Conservation (phyloP, 2,113 vertebrate species). For the Sturnira hondurensis region DNA sequence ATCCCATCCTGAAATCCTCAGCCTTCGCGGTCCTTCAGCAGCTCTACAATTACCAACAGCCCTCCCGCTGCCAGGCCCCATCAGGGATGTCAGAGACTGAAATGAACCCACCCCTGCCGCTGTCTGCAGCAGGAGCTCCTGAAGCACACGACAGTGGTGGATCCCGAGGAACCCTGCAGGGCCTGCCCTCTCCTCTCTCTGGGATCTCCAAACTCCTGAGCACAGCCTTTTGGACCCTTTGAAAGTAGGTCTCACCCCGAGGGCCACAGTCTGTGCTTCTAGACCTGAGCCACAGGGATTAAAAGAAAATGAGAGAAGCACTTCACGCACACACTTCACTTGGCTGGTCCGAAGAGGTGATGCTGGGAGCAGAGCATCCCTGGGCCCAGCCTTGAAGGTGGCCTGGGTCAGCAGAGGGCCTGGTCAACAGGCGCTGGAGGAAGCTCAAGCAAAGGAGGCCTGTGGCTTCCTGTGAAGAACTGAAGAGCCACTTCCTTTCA, state of each 20-base stretch:
- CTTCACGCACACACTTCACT: not conserved
- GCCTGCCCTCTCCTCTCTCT: not conserved
- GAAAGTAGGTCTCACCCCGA: not conserved
- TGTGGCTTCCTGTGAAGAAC: conserved; percentile 65
- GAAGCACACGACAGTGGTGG: not conserved
- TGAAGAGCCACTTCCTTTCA: conserved; percentile 67
- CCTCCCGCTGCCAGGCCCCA: conserved; percentile 11
- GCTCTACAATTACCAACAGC: not conserved
- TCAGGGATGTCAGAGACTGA: not conserved
- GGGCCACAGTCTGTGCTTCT: not conserved
- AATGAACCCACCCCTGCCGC: not conserved
- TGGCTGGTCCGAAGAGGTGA: not conserved
- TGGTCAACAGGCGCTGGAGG: conserved; percentile 16
- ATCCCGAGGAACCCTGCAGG: not conserved
- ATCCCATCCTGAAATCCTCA: not conserved
- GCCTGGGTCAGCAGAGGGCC: not conserved
- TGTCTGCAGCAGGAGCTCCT: not conserved
- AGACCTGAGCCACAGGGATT: not conserved
- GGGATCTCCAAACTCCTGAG: not conserved
- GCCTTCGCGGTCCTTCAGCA: not conserved
- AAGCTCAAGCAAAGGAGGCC: conserved; percentile 31
- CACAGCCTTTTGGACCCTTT: not conserved
- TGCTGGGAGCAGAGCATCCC: not conserved
- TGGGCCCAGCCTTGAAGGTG: not conserved
- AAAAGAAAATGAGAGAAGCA: not conserved